Percentiles rank a stretch among this genome's conserved stretches.
Conservation (phyloP, 2,888 invertebrate species). For the Thymelicus acteon region DNA sequence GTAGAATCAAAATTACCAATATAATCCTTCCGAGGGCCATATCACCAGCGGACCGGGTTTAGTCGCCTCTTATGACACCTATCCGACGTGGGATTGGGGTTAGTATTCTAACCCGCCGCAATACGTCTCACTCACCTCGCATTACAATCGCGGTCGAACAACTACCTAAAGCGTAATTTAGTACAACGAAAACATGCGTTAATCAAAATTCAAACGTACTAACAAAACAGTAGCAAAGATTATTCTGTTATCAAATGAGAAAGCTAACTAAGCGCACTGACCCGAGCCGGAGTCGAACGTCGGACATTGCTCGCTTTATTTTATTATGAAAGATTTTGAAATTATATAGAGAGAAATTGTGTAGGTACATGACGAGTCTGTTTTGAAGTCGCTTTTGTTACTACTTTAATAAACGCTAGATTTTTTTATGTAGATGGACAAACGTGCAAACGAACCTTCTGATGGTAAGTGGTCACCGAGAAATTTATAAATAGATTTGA, state of each 20-base stretch:
- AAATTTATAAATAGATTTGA: too few relatives aligned
- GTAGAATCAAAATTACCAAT: too few relatives aligned
- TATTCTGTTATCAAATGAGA: conserved; percentile 48
- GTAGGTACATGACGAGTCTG: neutral
- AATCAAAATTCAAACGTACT: conserved; percentile 36
- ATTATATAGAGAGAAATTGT: neutral
- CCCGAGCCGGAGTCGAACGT: conserved; percentile 40
- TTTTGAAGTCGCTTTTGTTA: neutral
- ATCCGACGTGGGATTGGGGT: too few relatives aligned
- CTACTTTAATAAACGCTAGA: neutral
- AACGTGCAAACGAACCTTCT: too few relatives aligned
- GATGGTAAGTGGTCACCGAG: too few relatives aligned
- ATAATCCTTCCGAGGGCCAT: too few relatives aligned
- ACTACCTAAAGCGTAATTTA: conserved; percentile 17
- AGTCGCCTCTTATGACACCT: too few relatives aligned
- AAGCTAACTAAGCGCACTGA: conserved; percentile 53
- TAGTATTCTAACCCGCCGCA: too few relatives aligned
- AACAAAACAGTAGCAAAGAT: conserved; percentile 54
- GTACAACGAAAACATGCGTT: conserved; percentile 28
- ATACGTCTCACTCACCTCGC: too few relatives aligned
- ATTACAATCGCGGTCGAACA: neutral
- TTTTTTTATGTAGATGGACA: neutral
- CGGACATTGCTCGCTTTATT: neutral
- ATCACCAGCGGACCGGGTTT: too few relatives aligned
- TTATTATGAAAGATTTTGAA: neutral